Base-by-base conservation (phyloP, 2,797 vertebrate genomes). In the Eulemur coronatus region DNA sequence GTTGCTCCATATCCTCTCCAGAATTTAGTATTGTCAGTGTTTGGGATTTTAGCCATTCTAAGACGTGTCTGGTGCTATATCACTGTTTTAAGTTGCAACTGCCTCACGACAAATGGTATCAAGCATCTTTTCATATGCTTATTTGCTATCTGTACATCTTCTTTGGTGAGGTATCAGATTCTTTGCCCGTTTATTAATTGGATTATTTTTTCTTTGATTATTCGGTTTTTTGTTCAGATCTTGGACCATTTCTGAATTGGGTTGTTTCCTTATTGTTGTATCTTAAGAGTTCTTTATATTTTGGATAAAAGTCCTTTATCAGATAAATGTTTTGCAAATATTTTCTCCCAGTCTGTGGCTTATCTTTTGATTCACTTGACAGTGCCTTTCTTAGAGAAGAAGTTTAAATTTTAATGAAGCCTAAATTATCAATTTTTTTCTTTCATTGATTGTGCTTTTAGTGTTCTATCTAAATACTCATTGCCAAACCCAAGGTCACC, bases 151-250 rank as follows among this genome's bases (percentile, higher is more conserved):
- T 94, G 24, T 69, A 22, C 70, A 86, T 86, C 38, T 81, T 95
- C 88, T 80, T 79, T 92, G n/a, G 28, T 57, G 41, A 89, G 5
- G 28, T 67, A 4, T 89, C 41, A 79, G 13, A 12, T 94, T 28
- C 86, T 93, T 94, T 89, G n/a, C 48, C 33, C 46, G 41, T 73
- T 92, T 91, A 26, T 96, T 93, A 88, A 92, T n/a, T 89, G 20
- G 17, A 61, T 91, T 93, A 26, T 75, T 52, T 38, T 48, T 30
- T 78, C 3, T 11, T 57, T 80, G 18, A 48, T 35, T 43, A 33
- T 80, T 85, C 13, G 15, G 35, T 86, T 86, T 85, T 93, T 61
- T 91, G 10, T 75, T 87, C 59, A 76, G 30, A 28, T 84, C 28
- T 91, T 93, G 89, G 33, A 48, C 33, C 28, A 46, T 92, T 92